phyloP scores from a whole-genome alignment of 2,113 vertebrate genomes.

The Sphaerodactylus townsendi region DNA sequence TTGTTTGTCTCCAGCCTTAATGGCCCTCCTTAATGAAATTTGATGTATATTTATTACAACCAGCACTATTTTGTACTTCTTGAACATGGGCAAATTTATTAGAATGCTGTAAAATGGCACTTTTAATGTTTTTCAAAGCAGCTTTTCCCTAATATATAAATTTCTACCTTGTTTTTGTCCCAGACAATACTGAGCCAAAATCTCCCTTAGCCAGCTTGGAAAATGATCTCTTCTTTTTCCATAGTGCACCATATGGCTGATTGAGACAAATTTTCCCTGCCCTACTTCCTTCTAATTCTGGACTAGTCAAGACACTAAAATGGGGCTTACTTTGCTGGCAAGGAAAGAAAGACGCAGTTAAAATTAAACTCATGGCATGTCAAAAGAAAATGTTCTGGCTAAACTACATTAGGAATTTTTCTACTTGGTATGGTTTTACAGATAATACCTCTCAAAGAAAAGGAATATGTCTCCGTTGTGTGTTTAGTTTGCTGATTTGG shows the following conservation, averaged over 20 bases:
- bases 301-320: background rate
- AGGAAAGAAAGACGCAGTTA: slow-evolving; percentile 9
- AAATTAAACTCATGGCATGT: background rate
- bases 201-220: background rate
- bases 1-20: background rate
- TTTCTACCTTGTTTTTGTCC: slow-evolving; percentile 8
- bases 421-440: background rate
- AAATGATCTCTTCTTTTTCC: background rate
- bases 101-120: background rate
- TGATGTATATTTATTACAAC: background rate
- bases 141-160: background rate
- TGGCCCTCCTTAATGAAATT: background rate
- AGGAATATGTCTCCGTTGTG: too few relatives aligned
- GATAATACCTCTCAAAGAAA: background rate
- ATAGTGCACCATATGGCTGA: slow-evolving; percentile 9
- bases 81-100: background rate
- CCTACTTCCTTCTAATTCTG: background rate
- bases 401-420: background rate
- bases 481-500: background rate
- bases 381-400: background rate
- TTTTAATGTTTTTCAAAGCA: background rate
- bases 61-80: background rate
- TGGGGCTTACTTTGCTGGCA: slow-evolving; percentile 7
- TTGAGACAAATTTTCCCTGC: slow-evolving; percentile 13
- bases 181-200: background rate